Conservation (phyloP, 2,888 invertebrate genomes). For the Sthenelais limicola region DNA sequence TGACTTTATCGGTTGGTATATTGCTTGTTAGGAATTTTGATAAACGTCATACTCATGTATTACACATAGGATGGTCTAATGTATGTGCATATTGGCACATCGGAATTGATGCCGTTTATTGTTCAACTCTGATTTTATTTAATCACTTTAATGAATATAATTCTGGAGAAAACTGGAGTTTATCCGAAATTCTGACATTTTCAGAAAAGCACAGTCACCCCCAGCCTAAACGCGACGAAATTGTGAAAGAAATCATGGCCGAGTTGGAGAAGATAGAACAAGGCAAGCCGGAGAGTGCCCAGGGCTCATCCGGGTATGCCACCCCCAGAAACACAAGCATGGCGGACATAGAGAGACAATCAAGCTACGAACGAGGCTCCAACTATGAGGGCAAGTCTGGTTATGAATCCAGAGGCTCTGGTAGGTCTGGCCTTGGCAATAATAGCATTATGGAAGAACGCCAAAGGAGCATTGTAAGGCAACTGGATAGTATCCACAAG, state of each 20-base stretch:
- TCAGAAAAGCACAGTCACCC: slow-evolving; percentile 41
- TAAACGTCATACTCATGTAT: too few relatives aligned
- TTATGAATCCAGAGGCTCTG: slow-evolving; percentile 28
- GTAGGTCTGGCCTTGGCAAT: slow-evolving; percentile 34
- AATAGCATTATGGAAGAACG: slow-evolving; percentile 50
- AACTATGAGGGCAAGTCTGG: slow-evolving; percentile 32
- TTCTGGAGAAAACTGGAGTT: too few relatives aligned
- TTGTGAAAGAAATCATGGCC: slow-evolving; percentile 53
- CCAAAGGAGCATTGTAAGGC: slow-evolving; percentile 51
- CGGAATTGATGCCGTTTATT: too few relatives aligned
- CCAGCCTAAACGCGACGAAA: slow-evolving; percentile 49
- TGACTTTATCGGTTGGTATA: slow-evolving; percentile 36
- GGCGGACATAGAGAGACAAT: slow-evolving; percentile 33
- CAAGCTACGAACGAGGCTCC: slow-evolving; percentile 35
- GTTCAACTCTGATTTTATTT: too few relatives aligned
- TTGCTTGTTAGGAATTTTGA: too few relatives aligned
- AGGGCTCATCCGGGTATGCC: slow-evolving; percentile 41
- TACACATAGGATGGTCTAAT: too few relatives aligned
- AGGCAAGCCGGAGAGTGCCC: slow-evolving; percentile 37
- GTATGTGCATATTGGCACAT: too few relatives aligned
- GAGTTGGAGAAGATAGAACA: slow-evolving; percentile 50
- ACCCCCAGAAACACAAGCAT: slow-evolving; percentile 42
- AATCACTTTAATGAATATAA: too few relatives aligned
- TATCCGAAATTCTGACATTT: too few relatives aligned
- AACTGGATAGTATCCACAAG: slow-evolving; percentile 52